Evolutionary conservation across 2,797 vertebrate species (phyloP), one percentile per base, ranked within the genome.

Genomic region (Avahi laniger): DNA sequence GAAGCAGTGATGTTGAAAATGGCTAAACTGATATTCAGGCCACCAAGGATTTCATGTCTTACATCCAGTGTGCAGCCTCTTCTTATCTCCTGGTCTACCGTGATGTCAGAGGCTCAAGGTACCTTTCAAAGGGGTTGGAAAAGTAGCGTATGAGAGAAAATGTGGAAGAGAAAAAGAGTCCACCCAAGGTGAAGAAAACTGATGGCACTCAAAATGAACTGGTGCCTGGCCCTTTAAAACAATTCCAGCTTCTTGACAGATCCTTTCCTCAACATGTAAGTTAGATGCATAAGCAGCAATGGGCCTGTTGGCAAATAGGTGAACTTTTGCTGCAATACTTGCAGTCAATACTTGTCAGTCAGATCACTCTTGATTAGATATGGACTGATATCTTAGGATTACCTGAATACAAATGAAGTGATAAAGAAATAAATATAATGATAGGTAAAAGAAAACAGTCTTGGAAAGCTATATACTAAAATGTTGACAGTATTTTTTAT

Each of bases 381-480:
- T 22, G 20, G 26, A 79, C 54, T 91, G 33, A 48, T 67, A 91
- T 57, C 10, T 84, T 94, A 57, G 30, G 41, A 89, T 73, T 67
- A 78, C 50, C 70, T 43, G 85, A 89, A 91, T 67, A 72, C 28
- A 93, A 80, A 81, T 73, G 18, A 89, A 54, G 15, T 67, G 26
- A 95, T 28, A 65, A 24, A 91, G 48, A 75, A 65, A 85, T 4
- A 95, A 8, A 92, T 26, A 59, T 17, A 22, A 92, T 46, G 15
- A 57, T 28, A 85, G 30, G 48, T n/a, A 43, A 43, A 33, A 14
- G 24, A 48, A 80, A 83, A 93, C 3, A 57, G 14, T 84, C 43
- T 75, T 81, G 15, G 50, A 96, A 94, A 63, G 24, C 15, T 83
- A 38, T 43, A 86, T 61, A 65, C 12, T 59, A 95, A 96, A 95